phyloP scores from a whole-genome alignment of 2,113 vertebrate genomes.

The Motacilla alba region DNA sequence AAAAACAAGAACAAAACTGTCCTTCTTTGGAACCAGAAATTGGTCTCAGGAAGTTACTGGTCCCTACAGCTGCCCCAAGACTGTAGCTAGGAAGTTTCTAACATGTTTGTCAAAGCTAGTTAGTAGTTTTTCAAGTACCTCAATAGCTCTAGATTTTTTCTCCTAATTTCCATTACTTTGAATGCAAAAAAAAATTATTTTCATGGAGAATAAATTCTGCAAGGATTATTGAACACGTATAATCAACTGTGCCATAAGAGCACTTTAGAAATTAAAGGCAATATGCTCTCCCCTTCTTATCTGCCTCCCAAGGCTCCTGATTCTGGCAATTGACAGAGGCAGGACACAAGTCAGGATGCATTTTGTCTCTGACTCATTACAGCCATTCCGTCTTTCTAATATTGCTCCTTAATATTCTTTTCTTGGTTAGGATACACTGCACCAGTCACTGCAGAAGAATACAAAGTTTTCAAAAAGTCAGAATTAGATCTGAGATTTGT shows the following conservation, averaged over 20 bases:
- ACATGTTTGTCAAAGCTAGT: background rate
- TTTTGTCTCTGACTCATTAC: background rate
- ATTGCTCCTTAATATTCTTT: background rate
- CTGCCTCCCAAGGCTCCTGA: background rate
- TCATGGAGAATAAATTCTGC: background rate
- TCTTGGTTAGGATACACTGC: background rate
- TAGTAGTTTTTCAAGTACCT: background rate
- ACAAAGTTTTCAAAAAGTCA: background rate
- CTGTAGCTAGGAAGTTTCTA: background rate
- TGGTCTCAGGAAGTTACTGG: background rate
- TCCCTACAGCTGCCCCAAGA: background rate
- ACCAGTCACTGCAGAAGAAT: background rate
- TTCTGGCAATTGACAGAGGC: background rate
- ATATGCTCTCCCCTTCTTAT: background rate
- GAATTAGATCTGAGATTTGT: background rate
- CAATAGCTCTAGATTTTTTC: background rate
- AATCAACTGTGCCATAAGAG: background rate
- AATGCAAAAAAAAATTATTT: background rate
- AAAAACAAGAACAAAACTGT: rapidly evolving
- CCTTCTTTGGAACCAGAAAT: background rate
- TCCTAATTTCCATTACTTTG: background rate
- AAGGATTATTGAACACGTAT: background rate
- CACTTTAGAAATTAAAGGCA: background rate
- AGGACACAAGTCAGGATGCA: background rate
- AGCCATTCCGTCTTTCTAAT: background rate